Evolutionary conservation across 2,888 invertebrate genomes (phyloP).

Genomic region (Petrolisthes cinctipes): DNA sequence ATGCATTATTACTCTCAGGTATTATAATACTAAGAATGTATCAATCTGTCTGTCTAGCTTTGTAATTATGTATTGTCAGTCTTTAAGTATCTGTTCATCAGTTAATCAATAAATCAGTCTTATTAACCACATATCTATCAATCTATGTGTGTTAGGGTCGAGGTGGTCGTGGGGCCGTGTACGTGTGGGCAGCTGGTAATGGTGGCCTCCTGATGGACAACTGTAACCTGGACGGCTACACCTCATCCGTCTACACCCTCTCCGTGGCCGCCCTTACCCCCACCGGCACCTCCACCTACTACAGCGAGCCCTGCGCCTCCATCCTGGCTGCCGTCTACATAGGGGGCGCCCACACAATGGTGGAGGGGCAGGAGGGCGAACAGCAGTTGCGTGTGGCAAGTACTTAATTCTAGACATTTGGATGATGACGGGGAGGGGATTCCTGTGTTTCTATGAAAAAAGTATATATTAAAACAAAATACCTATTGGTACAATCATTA

Average conservation of each 20-base stretch:
- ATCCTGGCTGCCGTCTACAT: slow-evolving; percentile 91
- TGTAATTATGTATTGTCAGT: not conserved
- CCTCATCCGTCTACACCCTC: slow-evolving; percentile 86
- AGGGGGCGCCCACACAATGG: slow-evolving; percentile 80
- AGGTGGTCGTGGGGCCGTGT: slow-evolving; percentile 84
- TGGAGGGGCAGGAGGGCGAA: not conserved
- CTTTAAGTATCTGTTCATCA: not conserved
- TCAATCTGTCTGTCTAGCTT: not conserved
- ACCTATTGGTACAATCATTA: no score
- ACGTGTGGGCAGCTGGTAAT: slow-evolving; percentile 94
- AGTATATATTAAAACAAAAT: no score
- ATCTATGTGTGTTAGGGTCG: slow-evolving; percentile 73
- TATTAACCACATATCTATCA: not conserved
- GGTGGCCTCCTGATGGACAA: slow-evolving; percentile 87
- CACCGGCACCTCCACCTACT: slow-evolving; percentile 82
- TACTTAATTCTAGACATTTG: slow-evolving; percentile 53
- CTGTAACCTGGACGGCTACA: slow-evolving; percentile 93
- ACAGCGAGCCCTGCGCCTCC: slow-evolving; percentile 90
- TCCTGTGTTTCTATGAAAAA: no score
- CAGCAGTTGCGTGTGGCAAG: slow-evolving; percentile 87
- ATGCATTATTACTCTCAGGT: no score
- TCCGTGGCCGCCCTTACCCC: slow-evolving; percentile 89
- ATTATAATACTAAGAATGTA: no score
- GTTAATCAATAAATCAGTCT: not conserved
- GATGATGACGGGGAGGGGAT: no score